Percentiles rank a stretch among this genome's conserved stretches.
phyloP scores from a whole-genome alignment of 2,888 invertebrate species.

The Synanthedon tipuliformis region DNA sequence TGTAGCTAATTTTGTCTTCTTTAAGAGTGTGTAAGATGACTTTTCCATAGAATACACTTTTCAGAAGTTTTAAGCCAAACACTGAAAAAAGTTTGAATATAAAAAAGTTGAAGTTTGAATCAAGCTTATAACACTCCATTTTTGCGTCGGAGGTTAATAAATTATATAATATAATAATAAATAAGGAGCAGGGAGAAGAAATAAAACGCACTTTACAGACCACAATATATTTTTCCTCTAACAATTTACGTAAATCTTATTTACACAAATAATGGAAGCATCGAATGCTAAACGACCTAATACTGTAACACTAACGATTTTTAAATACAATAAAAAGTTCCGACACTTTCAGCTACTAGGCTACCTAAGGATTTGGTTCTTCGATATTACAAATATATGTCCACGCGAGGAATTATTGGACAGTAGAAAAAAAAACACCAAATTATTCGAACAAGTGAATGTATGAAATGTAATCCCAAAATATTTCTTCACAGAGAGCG shows the following conservation, averaged over 20 bases:
- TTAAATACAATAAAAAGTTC: background rate
- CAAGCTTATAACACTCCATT: too few relatives aligned
- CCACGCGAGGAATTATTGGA: background rate
- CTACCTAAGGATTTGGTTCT: constrained; percentile 1
- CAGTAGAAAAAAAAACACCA: background rate
- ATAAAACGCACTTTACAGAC: constrained; percentile 36
- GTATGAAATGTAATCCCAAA: too few relatives aligned
- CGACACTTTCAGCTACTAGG: background rate
- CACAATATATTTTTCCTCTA: constrained; percentile 61
- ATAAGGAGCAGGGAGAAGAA: constrained; percentile 6
- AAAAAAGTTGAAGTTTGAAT: too few relatives aligned
- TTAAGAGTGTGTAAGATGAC: too few relatives aligned
- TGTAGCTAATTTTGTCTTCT: too few relatives aligned
- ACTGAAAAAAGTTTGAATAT: too few relatives aligned
- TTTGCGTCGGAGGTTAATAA: background rate
- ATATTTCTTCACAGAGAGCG: too few relatives aligned
- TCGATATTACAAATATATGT: constrained; percentile 2
- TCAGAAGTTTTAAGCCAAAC: too few relatives aligned
- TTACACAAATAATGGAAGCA: constrained; percentile 61
- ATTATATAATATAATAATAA: too few relatives aligned
- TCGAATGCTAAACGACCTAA: constrained; percentile 50
- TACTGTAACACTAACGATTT: constrained; percentile 36
- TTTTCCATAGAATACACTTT: too few relatives aligned
- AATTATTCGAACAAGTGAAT: background rate
- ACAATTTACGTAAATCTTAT: constrained; percentile 58